Percentiles rank a stretch among this genome's conserved stretches.
Conservation (phyloP, 2,113 vertebrate species). For the Todiramphus chloris region DNA sequence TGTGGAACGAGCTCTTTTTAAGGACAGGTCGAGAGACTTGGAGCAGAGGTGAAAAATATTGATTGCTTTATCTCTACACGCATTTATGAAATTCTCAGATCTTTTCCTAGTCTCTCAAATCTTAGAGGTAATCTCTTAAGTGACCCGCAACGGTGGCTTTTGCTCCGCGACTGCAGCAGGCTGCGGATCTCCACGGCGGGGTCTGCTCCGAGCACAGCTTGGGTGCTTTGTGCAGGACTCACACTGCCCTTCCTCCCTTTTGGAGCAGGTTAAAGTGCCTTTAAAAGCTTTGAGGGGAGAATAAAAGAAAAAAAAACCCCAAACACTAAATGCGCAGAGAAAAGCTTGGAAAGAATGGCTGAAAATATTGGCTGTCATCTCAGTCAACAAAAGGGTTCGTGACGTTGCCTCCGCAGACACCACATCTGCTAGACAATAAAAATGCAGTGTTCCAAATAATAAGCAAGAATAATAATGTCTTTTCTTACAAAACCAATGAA, state of each 20-base stretch:
- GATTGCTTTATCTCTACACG: not conserved
- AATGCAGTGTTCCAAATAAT: not conserved
- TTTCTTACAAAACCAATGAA: not conserved
- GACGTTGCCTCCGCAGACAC: not conserved
- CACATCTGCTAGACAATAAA: not conserved
- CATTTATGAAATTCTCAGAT: not conserved
- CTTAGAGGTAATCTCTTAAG: not conserved
- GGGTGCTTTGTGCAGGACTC: not conserved
- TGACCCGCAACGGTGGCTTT: fast-evolving
- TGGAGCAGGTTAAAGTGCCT: not conserved
- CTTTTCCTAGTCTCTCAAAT: not conserved
- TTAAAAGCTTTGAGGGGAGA: not conserved
- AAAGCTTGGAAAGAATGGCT: not conserved
- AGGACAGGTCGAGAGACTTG: not conserved
- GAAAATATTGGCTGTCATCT: not conserved
- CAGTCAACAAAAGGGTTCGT: not conserved
- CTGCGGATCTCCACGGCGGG: not conserved
- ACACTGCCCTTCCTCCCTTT: not conserved
- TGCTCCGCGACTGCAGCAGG: fast-evolving
- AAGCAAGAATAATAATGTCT: not conserved
- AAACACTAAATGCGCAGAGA: not conserved
- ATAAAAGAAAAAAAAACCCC: no score
- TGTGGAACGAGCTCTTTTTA: not conserved
- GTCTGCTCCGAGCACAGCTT: no score
- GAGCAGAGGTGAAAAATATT: not conserved